Evolutionary conservation across 53 echinoderm and acorn worm species (phyloP).

Genomic region (Holothuria leucospilota): DNA sequence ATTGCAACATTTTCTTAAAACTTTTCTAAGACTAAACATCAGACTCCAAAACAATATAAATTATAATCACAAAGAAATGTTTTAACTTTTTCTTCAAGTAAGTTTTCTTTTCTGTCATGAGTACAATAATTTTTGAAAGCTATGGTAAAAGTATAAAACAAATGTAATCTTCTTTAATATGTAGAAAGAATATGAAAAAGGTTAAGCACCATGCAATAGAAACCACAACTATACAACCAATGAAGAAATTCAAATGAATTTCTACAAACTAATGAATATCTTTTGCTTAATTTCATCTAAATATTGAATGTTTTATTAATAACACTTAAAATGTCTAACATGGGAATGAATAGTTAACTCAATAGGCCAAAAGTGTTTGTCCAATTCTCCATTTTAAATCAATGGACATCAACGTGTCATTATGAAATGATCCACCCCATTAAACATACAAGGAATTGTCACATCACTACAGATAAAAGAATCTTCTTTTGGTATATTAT

Average conservation of each 20-base stretch:
- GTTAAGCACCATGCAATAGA: slow-evolving; percentile 26
- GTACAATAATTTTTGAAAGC: slow-evolving; percentile 42
- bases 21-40: too few relatives aligned
- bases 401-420: too few relatives aligned
- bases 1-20: too few relatives aligned
- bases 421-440: too few relatives aligned
- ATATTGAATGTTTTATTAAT: not conserved
- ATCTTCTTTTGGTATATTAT: too few relatives aligned
- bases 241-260: not conserved
- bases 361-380: not conserved
- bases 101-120: slow-evolving; percentile 1
- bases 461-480: too few relatives aligned
- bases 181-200: slow-evolving; percentile 18
- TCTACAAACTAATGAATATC: slow-evolving; percentile 24
- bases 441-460: too few relatives aligned
- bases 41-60: too few relatives aligned
- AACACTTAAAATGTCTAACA: not conserved
- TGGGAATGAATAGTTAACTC: not conserved
- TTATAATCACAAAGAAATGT: too few relatives aligned
- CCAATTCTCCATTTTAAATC: too few relatives aligned
- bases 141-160: slow-evolving; percentile 43
- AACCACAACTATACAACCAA: not conserved
- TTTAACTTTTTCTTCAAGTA: too few relatives aligned
- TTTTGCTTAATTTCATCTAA: slow-evolving; percentile 17
- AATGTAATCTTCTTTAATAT: slow-evolving; percentile 1